Evolutionary conservation across 2,888 invertebrate species (phyloP), one percentile per base, ranked within the genome.

Genomic region (Drosophila austrosaltans): DNA sequence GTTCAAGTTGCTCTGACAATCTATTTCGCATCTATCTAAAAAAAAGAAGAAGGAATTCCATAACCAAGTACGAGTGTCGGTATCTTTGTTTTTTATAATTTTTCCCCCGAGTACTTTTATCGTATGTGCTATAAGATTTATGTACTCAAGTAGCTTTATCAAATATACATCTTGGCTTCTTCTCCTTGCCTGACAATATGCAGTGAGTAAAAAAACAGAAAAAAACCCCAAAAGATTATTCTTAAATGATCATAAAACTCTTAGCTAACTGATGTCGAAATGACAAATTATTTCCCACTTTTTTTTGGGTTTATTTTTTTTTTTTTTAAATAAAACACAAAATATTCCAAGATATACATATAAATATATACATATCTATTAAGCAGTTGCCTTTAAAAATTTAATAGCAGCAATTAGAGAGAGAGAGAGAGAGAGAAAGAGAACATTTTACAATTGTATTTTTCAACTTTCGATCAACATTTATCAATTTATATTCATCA

Each of bases 91-190:
- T 53, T 42, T 63, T 54, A 16, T 16, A 16, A 16, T 7, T 36
- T 54, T 54, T 57, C 22, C 10, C 16, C 16, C 16, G 36, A 8
- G 40, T 36, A 16, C 28, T 59, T 71, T 85, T 82, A 84, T 84
- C 85, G 67, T 20, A 72, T 71, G 69, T 66, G 60, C 75, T 87
- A 87, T 77, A 81, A 75, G 69, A 82, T 85, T 82, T 82, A 87
- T 82, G 66, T 36, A 53, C 63, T 61, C 53, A 53, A 69, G 80
- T 72, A 79, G 78, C 74, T 70, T 79, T 66, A 68, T 64, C 70
- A 79, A 79, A 77, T 63, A 84, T 25, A 30, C 44, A 56, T 62
- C 57, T n/a, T 53, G 25, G 63, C 69, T 73, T 66, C 74, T 48
- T 54, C 63, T 71, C 48, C 63, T 71, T 44, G 70, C 65, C 64